Evolutionary conservation across 2,797 vertebrate genomes (phyloP).

Genomic region (Thalassophryne amazonica): DNA sequence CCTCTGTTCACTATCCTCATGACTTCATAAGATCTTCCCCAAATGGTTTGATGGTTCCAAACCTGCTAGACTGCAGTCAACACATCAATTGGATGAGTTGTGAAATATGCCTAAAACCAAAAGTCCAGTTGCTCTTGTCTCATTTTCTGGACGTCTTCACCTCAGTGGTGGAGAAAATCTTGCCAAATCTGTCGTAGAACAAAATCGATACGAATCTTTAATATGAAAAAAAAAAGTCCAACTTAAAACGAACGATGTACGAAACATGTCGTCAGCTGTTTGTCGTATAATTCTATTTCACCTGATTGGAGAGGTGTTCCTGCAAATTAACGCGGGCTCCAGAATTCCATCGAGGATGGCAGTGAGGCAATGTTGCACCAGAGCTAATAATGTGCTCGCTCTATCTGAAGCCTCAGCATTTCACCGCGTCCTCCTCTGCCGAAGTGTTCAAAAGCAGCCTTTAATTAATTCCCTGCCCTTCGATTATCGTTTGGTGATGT

Average conservation of each 20-base stretch:
- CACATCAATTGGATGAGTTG: too few relatives aligned
- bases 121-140: too few relatives aligned
- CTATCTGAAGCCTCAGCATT: conserved; percentile 39
- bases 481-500: conserved; percentile 63
- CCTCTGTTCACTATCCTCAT: too few relatives aligned
- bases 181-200: too few relatives aligned
- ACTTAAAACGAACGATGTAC: conserved; percentile 15
- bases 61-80: too few relatives aligned
- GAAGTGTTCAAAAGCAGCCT: conserved; percentile 7
- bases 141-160: too few relatives aligned
- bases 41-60: too few relatives aligned
- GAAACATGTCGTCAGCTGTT: conserved; percentile 15
- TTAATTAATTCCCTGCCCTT: conserved; percentile 23
- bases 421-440: conserved; percentile 24
- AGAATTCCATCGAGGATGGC: conserved; percentile 29
- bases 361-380: conserved; percentile 23
- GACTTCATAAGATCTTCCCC: too few relatives aligned
- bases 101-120: too few relatives aligned
- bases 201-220: too few relatives aligned
- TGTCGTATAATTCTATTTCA: conserved; percentile 7
- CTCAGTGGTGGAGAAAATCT: too few relatives aligned
- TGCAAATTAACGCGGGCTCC: conserved; percentile 57
- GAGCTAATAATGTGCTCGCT: conserved; percentile 54
- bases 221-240: too few relatives aligned
- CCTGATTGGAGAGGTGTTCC: conserved; percentile 35